Conservation (phyloP, 2,888 invertebrate species). For the Lumbricus terrestris region DNA sequence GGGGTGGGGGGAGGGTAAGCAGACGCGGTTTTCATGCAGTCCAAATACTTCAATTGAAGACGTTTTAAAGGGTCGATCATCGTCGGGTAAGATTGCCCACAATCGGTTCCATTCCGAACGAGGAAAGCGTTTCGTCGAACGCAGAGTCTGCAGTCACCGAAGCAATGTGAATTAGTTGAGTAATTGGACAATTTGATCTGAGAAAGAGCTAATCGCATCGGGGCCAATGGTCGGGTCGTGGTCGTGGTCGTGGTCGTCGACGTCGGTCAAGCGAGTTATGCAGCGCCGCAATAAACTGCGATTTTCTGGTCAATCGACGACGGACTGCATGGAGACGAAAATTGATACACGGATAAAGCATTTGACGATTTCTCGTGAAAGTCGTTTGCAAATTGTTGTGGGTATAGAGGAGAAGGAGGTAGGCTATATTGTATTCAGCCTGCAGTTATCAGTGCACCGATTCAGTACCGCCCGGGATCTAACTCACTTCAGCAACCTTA, state of each 20-base stretch:
- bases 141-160: neutral
- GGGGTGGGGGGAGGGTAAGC: neutral
- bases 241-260: neutral
- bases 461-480: neutral
- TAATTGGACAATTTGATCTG: neutral
- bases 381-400: too few relatives aligned
- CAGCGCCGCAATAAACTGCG: neutral
- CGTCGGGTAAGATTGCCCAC: neutral
- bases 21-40: neutral
- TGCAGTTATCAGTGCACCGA: neutral
- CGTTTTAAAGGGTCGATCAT: neutral
- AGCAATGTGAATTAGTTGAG: neutral
- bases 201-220: neutral
- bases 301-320: neutral
- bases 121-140: neutral
- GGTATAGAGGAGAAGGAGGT: neutral
- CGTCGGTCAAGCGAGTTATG: neutral
- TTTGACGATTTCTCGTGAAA: conserved; percentile 9
- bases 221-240: neutral
- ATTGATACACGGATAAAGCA: neutral
- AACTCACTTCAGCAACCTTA: neutral
- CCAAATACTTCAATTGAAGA: neutral
- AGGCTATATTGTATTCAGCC: neutral
- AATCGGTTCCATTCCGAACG: neutral
- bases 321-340: neutral